Evolutionary conservation across 2,888 invertebrate genomes (phyloP), one percentile per base, ranked within the genome.

Genomic region (Doris montereyensis): DNA sequence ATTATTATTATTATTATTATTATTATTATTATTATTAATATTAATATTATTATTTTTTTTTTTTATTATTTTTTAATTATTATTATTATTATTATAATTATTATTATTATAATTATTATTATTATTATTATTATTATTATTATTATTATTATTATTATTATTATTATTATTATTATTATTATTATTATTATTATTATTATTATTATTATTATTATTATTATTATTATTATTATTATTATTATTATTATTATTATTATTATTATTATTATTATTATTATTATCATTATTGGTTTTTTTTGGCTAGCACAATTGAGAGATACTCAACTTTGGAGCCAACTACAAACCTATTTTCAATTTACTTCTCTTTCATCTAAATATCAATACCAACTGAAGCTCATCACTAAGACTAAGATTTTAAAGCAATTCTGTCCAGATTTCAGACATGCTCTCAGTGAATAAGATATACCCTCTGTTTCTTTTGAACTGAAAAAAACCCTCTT

Each of bases 241-340:
- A 24, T 68, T 68, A 24, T 67, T 71, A 68, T 71, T 30, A 35
- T 74, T 70, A 41, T 34, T 67, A 60, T 41, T 79, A 58, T 75
- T 34, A 75, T 76, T 73, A 58, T 72, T 52, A 72, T 67, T 71
- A 72, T 77, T 28, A 77, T 65, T 76, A 75, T 74, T 60, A 76
- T 77, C 52, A 28, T n/a, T 68, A 24, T n/a, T 30, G 13, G 13
- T 24, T 62, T 62, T 24, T 62, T 62, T 24, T 62, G n/a, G n/a
- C n/a, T n/a, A n/a, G n/a, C n/a, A n/a, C n/a, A n/a, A n/a, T n/a
- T n/a, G n/a, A n/a, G n/a, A n/a, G n/a, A n/a, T n/a, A n/a, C n/a
- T n/a, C n/a, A n/a, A n/a, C n/a, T n/a, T n/a, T n/a, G n/a, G n/a
- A n/a, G n/a, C n/a, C n/a, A n/a, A n/a, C n/a, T n/a, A n/a, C n/a